phyloP scores from a whole-genome alignment of 2,888 invertebrate species.

The Pristionchus mayeri region DNA sequence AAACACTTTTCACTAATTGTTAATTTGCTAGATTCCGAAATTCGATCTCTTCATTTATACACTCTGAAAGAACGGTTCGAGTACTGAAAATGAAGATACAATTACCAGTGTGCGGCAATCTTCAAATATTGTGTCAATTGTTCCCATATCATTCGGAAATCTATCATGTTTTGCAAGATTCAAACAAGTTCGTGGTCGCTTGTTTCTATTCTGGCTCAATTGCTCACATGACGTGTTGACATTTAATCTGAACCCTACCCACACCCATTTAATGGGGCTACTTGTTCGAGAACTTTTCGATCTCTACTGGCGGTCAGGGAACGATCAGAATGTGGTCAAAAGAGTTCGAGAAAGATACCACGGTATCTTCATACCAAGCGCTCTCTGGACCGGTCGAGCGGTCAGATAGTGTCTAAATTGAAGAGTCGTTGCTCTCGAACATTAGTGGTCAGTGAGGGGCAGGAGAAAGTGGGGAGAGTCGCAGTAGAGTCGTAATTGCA shows the following conservation, averaged over 20 bases:
- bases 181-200: too few species aligned
- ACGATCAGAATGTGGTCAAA: not conserved
- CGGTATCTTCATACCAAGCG: not conserved
- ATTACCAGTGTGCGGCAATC: too few species aligned
- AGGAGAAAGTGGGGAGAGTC: not conserved
- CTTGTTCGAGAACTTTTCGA: not conserved
- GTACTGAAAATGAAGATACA: too few species aligned
- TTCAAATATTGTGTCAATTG: too few species aligned
- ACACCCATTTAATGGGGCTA: not conserved
- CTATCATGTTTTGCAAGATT: not conserved
- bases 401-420: not conserved
- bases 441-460: not conserved
- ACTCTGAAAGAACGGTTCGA: conserved; percentile 31
- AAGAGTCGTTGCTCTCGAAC: not conserved
- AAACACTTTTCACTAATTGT: too few species aligned
- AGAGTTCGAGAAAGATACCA: not conserved
- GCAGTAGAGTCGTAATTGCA: not conserved
- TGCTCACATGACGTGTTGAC: not conserved
- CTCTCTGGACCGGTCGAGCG: not conserved
- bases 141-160: too few species aligned
- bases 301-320: not conserved
- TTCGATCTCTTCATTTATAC: not conserved
- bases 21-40: too few species aligned
- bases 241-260: not conserved
- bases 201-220: too few species aligned